These are phyloP conservation scores for Mus minutoides DNA, from an alignment of 2,797 vertebrate species.

Conservation along the genomic window DNA sequence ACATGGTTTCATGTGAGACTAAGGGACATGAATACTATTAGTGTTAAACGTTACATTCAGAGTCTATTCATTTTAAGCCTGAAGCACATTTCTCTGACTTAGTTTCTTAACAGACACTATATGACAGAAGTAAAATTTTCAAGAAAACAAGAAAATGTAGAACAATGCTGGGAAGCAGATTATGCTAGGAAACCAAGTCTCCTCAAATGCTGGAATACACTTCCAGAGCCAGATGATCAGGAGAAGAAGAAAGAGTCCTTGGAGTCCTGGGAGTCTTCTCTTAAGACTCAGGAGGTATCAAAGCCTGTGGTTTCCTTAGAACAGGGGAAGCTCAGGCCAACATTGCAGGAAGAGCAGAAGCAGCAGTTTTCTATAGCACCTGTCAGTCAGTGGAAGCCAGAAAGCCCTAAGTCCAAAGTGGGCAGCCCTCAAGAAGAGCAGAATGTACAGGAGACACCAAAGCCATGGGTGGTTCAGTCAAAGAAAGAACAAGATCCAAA, in stretches of 20 bases:
- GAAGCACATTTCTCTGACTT: constrained; percentile 79
- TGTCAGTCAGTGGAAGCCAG: constrained; percentile 81
- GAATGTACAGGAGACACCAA: constrained; percentile 83
- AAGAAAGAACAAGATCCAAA: constrained; percentile 86
- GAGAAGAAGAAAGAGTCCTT: constrained; percentile 83
- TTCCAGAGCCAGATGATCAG: constrained; percentile 82
- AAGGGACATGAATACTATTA: not conserved
- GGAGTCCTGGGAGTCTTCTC: constrained; percentile 84
- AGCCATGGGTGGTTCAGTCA: constrained; percentile 83
- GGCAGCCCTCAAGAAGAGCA: constrained; percentile 81
- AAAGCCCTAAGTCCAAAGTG: constrained; percentile 80
- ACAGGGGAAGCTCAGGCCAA: constrained; percentile 76
- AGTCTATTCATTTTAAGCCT: constrained; percentile 41
- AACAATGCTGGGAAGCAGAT: constrained; percentile 88
- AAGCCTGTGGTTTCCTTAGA: constrained; percentile 54
- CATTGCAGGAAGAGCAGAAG: constrained; percentile 83
- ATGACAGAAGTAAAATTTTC: constrained; percentile 86
- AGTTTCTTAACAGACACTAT: constrained; percentile 94
- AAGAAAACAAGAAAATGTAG: constrained; percentile 81
- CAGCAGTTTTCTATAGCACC: constrained; percentile 79
- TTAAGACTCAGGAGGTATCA: constrained; percentile 75
- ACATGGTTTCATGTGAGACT: not conserved
- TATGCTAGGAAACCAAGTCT: constrained; percentile 89
- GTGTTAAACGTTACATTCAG: not conserved
- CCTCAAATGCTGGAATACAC: constrained; percentile 92